phyloP scores from a whole-genome alignment of 2,113 vertebrate species.

The Equus quagga region DNA sequence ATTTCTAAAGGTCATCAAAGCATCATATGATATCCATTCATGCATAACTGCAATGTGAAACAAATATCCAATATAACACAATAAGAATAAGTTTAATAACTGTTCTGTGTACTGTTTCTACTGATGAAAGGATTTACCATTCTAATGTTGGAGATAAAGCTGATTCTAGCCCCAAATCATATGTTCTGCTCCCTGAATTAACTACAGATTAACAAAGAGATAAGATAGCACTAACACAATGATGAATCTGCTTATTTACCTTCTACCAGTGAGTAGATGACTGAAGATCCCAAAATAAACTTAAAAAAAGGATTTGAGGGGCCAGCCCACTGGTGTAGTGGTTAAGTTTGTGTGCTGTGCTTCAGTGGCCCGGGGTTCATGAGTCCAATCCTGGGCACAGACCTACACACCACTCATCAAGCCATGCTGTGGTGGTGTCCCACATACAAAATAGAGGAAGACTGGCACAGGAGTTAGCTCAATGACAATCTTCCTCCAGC shows the following conservation, averaged over 20 bases:
- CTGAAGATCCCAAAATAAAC: slow-evolving; percentile 28
- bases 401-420: too few relatives aligned
- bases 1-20: slow-evolving; percentile 88
- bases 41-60: slow-evolving; percentile 82
- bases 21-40: slow-evolving; percentile 84
- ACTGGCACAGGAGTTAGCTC: too few relatives aligned
- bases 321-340: too few relatives aligned
- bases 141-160: slow-evolving; percentile 64
- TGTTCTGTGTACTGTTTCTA: slow-evolving; percentile 67
- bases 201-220: slow-evolving; percentile 80
- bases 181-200: slow-evolving; percentile 77
- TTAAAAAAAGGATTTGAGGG: slow-evolving; percentile 24
- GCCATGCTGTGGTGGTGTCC: too few relatives aligned
- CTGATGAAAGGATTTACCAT: slow-evolving; percentile 72
- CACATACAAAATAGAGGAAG: too few relatives aligned
- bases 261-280: slow-evolving; percentile 53
- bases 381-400: too few relatives aligned
- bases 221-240: slow-evolving; percentile 62
- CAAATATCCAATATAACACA: slow-evolving; percentile 81
- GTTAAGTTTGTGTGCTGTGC: too few relatives aligned
- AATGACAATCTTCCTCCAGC: too few relatives aligned
- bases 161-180: neutral
- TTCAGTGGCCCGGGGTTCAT: too few relatives aligned
- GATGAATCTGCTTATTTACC: slow-evolving; percentile 62
- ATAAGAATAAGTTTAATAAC: slow-evolving; percentile 76